Evolutionary conservation across 2,113 vertebrate species (phyloP).

Genomic region (Zapus hudsonius): DNA sequence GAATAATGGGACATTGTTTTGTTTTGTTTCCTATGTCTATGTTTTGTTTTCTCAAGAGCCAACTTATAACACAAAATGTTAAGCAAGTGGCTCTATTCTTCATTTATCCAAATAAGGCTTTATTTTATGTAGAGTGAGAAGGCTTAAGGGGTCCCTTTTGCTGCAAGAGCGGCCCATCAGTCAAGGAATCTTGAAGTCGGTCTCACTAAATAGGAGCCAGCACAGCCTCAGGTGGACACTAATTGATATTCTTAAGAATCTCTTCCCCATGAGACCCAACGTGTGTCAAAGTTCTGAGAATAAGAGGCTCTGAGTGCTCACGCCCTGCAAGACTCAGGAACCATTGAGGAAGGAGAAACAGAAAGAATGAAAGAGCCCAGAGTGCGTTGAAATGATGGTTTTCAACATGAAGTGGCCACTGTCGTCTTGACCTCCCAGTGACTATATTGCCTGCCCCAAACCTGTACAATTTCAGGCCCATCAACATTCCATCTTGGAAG

Average conservation of each 20-base stretch:
- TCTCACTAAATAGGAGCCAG: not conserved
- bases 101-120: not conserved
- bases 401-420: no score
- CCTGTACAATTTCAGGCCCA: no score
- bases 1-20: not conserved
- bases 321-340: no score
- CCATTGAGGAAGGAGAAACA: no score
- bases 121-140: not conserved
- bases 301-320: no score
- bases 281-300: no score
- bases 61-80: not conserved
- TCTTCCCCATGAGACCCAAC: not conserved
- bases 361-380: no score
- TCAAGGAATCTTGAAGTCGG: not conserved
- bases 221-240: not conserved
- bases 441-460: no score
- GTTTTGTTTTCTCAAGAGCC: constrained; percentile 22
- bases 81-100: not conserved
- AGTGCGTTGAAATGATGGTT: no score
- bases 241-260: not conserved
- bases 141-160: not conserved
- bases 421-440: no score
- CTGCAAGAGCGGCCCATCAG: not conserved
- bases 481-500: no score
- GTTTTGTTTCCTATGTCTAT: not conserved